phyloP scores from a whole-genome alignment of 2,888 invertebrate genomes.

The Tachina lurida region DNA sequence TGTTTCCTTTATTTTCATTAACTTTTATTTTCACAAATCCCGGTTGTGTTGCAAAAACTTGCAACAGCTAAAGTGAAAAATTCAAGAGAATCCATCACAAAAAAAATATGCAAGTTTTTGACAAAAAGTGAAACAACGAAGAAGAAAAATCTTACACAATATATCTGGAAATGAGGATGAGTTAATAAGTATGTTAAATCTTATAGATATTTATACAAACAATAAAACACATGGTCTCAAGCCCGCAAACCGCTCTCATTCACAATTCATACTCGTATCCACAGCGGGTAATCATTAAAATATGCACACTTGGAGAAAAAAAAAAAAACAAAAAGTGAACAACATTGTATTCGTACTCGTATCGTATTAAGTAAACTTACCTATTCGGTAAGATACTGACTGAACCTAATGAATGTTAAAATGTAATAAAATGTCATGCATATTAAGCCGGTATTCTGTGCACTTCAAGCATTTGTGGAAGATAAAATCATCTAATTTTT shows the following conservation, averaged over 20 bases:
- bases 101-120: background rate
- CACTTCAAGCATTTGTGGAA: slow-evolving; percentile 7
- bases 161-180: slow-evolving; percentile 61
- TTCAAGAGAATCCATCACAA: slow-evolving; percentile 15
- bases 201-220: slow-evolving; percentile 35
- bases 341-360: background rate
- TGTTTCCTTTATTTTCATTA: background rate
- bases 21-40: slow-evolving; percentile 31
- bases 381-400: slow-evolving; percentile 34
- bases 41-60: slow-evolving; percentile 30
- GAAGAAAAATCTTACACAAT: slow-evolving; percentile 45
- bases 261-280: slow-evolving; percentile 28
- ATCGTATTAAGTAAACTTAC: slow-evolving; percentile 20
- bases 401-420: slow-evolving; percentile 48
- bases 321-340: background rate
- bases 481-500: slow-evolving; percentile 23
- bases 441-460: slow-evolving; percentile 9
- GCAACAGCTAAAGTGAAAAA: slow-evolving; percentile 7
- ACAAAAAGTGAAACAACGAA: slow-evolving; percentile 8
- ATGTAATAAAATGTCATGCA: slow-evolving; percentile 52
- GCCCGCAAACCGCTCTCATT: slow-evolving; percentile 9
- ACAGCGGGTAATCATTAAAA: slow-evolving; percentile 29
- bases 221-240: background rate
- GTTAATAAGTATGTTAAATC: slow-evolving; percentile 21
- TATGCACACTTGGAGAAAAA: background rate